Percentiles rank a stretch among this genome's conserved stretches.
Evolutionary conservation across 1,140 invertebrate genomes (phyloP).

Genomic region (Wiebesia pumilae): DNA sequence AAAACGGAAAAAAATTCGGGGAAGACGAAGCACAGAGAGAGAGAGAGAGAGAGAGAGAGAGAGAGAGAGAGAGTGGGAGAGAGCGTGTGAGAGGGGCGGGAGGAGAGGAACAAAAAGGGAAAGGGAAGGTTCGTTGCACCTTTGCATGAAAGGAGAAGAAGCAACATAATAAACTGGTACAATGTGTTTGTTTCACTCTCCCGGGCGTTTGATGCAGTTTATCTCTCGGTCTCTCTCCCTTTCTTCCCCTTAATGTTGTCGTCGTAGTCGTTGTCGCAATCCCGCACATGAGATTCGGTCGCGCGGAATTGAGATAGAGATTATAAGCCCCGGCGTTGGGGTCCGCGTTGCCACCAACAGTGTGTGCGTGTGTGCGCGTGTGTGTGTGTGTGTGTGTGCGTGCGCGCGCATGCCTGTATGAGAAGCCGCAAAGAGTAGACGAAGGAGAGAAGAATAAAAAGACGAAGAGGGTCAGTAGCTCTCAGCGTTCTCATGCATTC

Average conservation of each 20-base stretch:
- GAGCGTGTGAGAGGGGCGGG: background rate
- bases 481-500: slow-evolving; percentile 72
- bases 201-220: slow-evolving; percentile 37
- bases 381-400: background rate
- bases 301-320: slow-evolving; percentile 64
- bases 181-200: slow-evolving; percentile 37
- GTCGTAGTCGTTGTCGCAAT: slow-evolving; percentile 27
- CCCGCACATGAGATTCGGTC: slow-evolving; percentile 56
- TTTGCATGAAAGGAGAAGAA: slow-evolving; percentile 27
- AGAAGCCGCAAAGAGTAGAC: slow-evolving; percentile 23
- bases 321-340: slow-evolving; percentile 52
- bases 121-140: slow-evolving; percentile 44
- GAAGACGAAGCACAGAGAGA: background rate
- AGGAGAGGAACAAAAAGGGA: slow-evolving; percentile 4
- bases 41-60: background rate
- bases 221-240: slow-evolving; percentile 6
- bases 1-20: slow-evolving; percentile 11
- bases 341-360: slow-evolving; percentile 13
- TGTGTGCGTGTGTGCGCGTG: slow-evolving; percentile 17
- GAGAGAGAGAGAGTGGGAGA: background rate
- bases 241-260: background rate
- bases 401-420: background rate
- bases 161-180: slow-evolving; percentile 42
- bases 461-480: slow-evolving; percentile 62
- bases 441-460: slow-evolving; percentile 47